Evolutionary conservation across 64 coral and sea anemone species (phyloP), one percentile per base, ranked within the genome.

Genomic region (Stichodactyla helianthus): DNA sequence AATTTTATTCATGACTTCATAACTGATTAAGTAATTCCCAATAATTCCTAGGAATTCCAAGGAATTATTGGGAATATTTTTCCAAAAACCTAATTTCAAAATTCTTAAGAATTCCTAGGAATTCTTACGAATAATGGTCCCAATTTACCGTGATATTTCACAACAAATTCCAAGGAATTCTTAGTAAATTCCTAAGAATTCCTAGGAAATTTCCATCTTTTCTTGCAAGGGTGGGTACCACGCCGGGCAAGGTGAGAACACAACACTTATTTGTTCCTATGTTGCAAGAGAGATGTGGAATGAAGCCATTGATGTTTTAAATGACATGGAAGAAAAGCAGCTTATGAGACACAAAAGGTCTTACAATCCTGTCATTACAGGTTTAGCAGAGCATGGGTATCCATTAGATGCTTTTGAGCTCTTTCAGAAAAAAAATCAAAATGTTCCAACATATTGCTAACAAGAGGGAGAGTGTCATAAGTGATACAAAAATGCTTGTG

Each of bases 211-310:
- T n/a, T n/a, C n/a, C n/a, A n/a, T n/a, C n/a, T n/a, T n/a, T n/a
- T n/a, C n/a, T n/a, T n/a, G n/a, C n/a, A n/a, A n/a, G n/a, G n/a
- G n/a, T 84, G 87, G 55, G 17, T 60, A 74, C n/a, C 81, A 60
- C 51, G 87, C 90, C 22, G 88, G 91, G 2, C 85, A 89, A 77
- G 94, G 94, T 53, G 88, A 82, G 15, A 77, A 84, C 23, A 90
- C 86, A 53, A 93, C 85, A 0, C 65, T 97, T 53, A 90, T 97
- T 67, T 88, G 92, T 52, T 97, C 94, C 22, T 97, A 93, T 58
- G 76, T 79, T 55, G 58, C 70, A 55, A 84, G 94, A 17, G 78
- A 83, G 14, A 83, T 77, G 70, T 97, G 85, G 80, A 67, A 88
- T 19, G 12, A 65, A 50, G 94, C 91, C 26, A 78, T 93, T 65